Evolutionary conservation across 2,113 vertebrate species (phyloP).

Genomic region (Trichechus manatus): DNA sequence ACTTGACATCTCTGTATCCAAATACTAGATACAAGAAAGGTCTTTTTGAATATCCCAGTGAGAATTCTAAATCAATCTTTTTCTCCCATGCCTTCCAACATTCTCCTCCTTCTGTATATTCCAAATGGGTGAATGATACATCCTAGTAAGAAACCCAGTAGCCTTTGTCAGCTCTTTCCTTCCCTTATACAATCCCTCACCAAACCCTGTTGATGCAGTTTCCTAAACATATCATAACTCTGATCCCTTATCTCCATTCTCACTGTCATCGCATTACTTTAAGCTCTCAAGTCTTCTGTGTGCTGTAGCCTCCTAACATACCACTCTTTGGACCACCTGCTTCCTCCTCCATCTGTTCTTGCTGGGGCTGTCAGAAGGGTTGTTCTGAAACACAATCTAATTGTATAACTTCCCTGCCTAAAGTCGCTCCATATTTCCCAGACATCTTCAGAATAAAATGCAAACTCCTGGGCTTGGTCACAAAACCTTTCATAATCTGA

Average conservation of each 20-base stretch:
- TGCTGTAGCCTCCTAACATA: background rate
- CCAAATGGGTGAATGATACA: background rate
- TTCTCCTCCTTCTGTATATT: background rate
- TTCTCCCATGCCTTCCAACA: background rate
- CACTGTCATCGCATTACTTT: background rate
- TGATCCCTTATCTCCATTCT: background rate
- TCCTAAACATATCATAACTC: background rate
- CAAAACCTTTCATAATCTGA: background rate
- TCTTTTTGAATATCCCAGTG: background rate
- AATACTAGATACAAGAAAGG: background rate
- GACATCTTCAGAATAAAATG: background rate
- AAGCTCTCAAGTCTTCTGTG: background rate
- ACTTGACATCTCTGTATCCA: background rate
- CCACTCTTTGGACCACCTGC: background rate
- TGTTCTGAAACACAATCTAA: constrained; percentile 14
- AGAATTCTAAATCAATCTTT: background rate
- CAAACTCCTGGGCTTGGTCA: background rate
- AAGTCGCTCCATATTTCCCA: background rate
- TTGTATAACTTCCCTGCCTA: background rate
- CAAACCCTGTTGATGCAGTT: background rate
- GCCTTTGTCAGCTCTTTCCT: background rate
- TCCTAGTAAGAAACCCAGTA: background rate
- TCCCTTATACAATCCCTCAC: background rate
- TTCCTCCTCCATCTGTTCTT: background rate
- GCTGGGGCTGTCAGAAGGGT: background rate